Evolutionary conservation across 2,888 invertebrate species (phyloP), one percentile per base, ranked within the genome.

Genomic region (Sesamia inferens): DNA sequence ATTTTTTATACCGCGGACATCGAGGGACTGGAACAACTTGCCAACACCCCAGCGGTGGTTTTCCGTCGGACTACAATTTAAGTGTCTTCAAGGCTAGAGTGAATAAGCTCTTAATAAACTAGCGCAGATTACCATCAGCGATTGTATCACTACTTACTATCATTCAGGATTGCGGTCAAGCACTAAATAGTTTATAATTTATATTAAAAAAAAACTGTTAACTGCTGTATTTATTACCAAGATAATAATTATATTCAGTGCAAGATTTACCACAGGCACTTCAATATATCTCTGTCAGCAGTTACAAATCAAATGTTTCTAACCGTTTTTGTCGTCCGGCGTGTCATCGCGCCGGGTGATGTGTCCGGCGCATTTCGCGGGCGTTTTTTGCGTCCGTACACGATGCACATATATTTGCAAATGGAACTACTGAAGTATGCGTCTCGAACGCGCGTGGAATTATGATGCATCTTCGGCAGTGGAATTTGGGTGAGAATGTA

Each of bases 381-480:
- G 61, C 31, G 47, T 70, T 83, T 83, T 84, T 83, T 76, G 57
- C 58, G 11, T 14, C 63, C 48, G 62, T 64, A 71, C 74, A 74
- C 74, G 83, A 54, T 74, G 74, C 59, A 66, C 83, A 85, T 85
- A 76, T 82, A 83, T 82, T 85, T 71, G 58, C 65, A 78, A 76
- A 68, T 73, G 67, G 64, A 80, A 39, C 22, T 70, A 39, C 62
- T 76, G 54, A 65, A 76, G 59, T 67, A 84, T 80, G 54, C 76
- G 57, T 58, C 22, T 39, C 11, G 59, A 14, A 75, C 71, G 71
- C 61, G 44, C 4, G 11, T 51, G 54, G 84, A 67, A 81, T 81
- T 54, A 59, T 67, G 57, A 75, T 83, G 62, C 44, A 24, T 24
- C 8, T 24, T 57, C 1, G 6, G 4, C 14, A 24, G 7, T 2